These are phyloP conservation scores for Atta texana DNA, from an alignment of 1,140 invertebrate genomes.

Conservation along the genomic window DNA sequence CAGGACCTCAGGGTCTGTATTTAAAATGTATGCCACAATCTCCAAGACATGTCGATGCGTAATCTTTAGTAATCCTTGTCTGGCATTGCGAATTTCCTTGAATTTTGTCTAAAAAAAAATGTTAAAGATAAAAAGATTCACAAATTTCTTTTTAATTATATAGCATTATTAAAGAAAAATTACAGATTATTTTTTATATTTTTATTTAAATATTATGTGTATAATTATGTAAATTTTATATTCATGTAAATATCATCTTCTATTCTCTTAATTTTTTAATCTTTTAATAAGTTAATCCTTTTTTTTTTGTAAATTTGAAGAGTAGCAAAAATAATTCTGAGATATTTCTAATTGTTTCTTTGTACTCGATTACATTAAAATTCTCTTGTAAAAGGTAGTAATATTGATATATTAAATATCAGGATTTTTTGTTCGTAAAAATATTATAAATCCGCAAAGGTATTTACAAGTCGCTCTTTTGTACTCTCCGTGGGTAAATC, in stretches of 20 bases:
- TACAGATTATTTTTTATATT: background rate
- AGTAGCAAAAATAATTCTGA: slow-evolving; percentile 1
- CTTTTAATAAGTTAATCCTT: background rate
- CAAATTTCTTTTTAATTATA: background rate
- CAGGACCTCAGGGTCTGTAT: slow-evolving; percentile 87
- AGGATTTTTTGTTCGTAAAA: background rate
- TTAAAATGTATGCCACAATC: slow-evolving; percentile 87
- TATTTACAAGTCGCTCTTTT: slow-evolving; percentile 76
- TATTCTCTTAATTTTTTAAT: background rate
- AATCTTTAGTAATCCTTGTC: slow-evolving; percentile 86
- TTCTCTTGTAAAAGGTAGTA: slow-evolving; percentile 16
- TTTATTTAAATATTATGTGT: slow-evolving; percentile 4
- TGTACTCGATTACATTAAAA: slow-evolving; percentile 5
- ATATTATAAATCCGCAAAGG: background rate
- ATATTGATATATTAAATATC: background rate
- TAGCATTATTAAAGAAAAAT: background rate
- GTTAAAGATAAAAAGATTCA: background rate
- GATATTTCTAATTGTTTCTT: background rate
- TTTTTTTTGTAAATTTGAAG: background rate
- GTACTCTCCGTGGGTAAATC: slow-evolving; percentile 70
- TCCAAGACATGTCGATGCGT: slow-evolving; percentile 89
- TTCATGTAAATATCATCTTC: background rate
- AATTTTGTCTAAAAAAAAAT: slow-evolving; percentile 83
- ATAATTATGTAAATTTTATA: too few relatives aligned
- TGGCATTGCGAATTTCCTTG: slow-evolving; percentile 85